These are phyloP conservation scores for Andrena trimmerana DNA, from an alignment of 2,888 invertebrate genomes.

Conservation along the genomic window DNA sequence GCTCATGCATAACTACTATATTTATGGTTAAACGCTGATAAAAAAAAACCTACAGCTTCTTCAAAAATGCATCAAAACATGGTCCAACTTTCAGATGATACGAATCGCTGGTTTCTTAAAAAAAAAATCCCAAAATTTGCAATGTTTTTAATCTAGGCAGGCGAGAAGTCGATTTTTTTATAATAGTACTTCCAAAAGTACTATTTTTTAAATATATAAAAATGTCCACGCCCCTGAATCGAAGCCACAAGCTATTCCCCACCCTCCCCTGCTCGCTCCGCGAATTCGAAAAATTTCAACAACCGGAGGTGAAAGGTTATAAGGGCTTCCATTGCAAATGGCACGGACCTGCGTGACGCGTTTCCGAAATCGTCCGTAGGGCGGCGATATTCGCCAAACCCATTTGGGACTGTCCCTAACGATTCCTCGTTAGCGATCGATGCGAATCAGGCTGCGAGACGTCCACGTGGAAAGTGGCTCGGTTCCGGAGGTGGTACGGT, in stretches of 20 bases:
- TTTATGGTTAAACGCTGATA: too few relatives aligned
- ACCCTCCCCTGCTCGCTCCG: not conserved
- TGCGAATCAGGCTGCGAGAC: constrained; percentile 62
- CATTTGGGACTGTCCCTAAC: constrained; percentile 42
- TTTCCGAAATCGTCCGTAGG: constrained; percentile 52
- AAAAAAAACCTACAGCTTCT: too few relatives aligned
- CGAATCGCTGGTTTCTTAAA: too few relatives aligned
- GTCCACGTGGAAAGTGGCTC: constrained; percentile 55
- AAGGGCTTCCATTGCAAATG: not conserved
- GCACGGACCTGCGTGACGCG: constrained; percentile 26
- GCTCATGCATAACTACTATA: too few relatives aligned
- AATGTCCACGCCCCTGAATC: not conserved
- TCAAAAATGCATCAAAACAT: too few relatives aligned
- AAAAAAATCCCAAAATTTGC: too few relatives aligned
- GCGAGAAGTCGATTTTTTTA: too few relatives aligned
- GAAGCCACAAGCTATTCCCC: not conserved
- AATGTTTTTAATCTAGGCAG: too few relatives aligned
- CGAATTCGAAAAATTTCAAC: not conserved
- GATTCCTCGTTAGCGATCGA: constrained; percentile 58
- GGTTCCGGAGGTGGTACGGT: constrained; percentile 48
- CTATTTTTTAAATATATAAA: too few relatives aligned
- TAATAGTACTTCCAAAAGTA: too few relatives aligned
- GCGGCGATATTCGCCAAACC: constrained; percentile 55
- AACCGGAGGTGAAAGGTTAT: not conserved
- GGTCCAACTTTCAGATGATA: too few relatives aligned